Evolutionary conservation across 2,888 invertebrate species (phyloP).

Genomic region (Belgica antarctica): DNA sequence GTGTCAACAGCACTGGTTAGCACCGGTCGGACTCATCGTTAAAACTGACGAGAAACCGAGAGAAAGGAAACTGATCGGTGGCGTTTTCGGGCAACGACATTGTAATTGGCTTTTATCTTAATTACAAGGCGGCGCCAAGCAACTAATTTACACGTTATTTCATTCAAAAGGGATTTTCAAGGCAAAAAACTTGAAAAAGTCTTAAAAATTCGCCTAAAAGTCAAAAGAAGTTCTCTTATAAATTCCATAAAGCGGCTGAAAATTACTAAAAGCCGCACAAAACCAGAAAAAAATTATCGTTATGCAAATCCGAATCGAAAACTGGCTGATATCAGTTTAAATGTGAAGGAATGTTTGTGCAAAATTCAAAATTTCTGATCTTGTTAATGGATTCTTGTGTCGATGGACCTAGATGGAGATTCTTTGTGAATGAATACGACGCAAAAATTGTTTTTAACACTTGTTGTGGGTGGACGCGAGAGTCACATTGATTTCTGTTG

Average conservation of each 20-base stretch:
- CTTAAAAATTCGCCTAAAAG: neutral
- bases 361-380: too few species aligned
- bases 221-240: neutral
- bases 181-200: neutral
- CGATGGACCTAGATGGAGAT: constrained; percentile 12
- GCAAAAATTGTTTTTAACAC: neutral
- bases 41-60: too few species aligned
- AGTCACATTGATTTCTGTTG: constrained; percentile 37
- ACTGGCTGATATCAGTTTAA: neutral
- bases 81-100: too few species aligned
- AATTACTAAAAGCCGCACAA: too few species aligned
- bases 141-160: neutral
- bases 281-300: neutral
- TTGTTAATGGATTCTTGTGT: neutral
- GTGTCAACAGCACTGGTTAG: too few species aligned
- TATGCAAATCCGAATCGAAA: neutral
- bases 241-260: neutral
- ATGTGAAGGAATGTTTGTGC: neutral
- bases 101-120: too few species aligned
- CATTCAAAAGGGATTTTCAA: neutral
- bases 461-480: constrained; percentile 30
- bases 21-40: too few species aligned
- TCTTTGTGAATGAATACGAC: neutral
- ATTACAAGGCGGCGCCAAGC: too few species aligned
- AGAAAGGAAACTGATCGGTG: too few species aligned